Evolutionary conservation across 1,140 invertebrate genomes (phyloP).

Genomic region (Cotesia vestalis): DNA sequence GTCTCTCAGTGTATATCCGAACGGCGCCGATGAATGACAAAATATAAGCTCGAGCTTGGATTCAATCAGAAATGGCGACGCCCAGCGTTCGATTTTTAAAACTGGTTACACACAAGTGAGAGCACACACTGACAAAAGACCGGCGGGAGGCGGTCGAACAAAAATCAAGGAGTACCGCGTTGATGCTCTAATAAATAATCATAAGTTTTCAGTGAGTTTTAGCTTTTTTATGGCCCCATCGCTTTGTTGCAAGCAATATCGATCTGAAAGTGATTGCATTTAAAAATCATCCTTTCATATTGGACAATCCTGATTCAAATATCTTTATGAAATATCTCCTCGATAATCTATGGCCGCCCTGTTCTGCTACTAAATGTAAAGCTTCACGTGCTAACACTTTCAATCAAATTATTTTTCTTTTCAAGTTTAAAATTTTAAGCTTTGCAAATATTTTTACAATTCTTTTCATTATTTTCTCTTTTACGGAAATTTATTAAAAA

Average conservation of each 20-base stretch:
- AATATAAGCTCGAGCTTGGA: conserved; percentile 47
- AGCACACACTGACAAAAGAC: neutral
- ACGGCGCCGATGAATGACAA: conserved; percentile 46
- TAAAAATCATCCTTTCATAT: no score
- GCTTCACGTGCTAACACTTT: no score
- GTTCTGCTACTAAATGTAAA: no score
- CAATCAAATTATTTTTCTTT: no score
- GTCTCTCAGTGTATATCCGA: conserved; percentile 33
- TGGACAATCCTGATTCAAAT: no score
- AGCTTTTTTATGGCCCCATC: conserved; percentile 18
- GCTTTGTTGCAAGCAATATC: conserved; percentile 15
- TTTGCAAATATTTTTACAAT: no score
- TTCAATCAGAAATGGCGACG: conserved; percentile 47
- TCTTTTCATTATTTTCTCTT: no score
- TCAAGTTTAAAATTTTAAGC: no score
- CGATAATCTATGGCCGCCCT: no score
- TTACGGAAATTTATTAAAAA: no score
- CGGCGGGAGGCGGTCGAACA: conserved; percentile 13
- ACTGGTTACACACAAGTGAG: conserved; percentile 18
- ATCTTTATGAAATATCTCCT: no score
- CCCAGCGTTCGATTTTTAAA: conserved; percentile 36
- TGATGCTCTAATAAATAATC: conserved; percentile 28
- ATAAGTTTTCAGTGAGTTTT: conserved; percentile 25
- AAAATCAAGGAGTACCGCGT: conserved; percentile 18
- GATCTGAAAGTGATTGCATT: no score